Conservation (phyloP, 2,888 invertebrate genomes). For the Morpho achilles region DNA sequence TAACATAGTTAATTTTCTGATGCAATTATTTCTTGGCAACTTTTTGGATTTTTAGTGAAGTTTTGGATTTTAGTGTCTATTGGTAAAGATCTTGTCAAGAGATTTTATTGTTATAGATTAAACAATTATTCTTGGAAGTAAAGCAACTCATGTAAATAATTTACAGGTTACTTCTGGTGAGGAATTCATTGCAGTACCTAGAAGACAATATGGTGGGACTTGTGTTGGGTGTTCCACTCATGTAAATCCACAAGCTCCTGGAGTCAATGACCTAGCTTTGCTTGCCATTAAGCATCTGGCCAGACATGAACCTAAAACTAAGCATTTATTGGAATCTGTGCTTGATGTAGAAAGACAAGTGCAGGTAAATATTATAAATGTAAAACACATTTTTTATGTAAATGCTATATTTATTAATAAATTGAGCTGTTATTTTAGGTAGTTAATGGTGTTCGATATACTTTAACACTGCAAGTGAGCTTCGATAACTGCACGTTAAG, state of each 20-base stretch:
- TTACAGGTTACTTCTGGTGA: slow-evolving; percentile 67
- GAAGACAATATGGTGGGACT: slow-evolving; percentile 43
- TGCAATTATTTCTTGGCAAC: background rate
- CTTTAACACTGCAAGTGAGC: slow-evolving; percentile 71
- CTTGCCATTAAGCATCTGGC: slow-evolving; percentile 71
- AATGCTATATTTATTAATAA: background rate
- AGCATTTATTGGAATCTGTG: slow-evolving; percentile 63
- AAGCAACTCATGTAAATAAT: background rate
- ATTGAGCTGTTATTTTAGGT: slow-evolving; percentile 45
- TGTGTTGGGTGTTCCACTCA: slow-evolving; percentile 76
- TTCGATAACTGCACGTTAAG: slow-evolving; percentile 61
- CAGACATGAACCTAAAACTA: slow-evolving; percentile 48
- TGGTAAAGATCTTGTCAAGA: no score
- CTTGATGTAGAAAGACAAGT: slow-evolving; percentile 78
- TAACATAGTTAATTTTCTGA: no score
- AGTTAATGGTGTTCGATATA: slow-evolving; percentile 80
- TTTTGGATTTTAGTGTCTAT: no score
- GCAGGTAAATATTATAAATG: slow-evolving; percentile 44
- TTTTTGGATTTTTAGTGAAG: background rate
- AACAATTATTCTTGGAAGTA: no score
- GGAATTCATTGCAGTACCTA: slow-evolving; percentile 70
- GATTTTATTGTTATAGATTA: no score
- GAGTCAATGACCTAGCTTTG: slow-evolving; percentile 66
- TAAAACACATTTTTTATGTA: background rate
- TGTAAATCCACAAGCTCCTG: slow-evolving; percentile 70